phyloP scores from a whole-genome alignment of 2,113 vertebrate species.

The Tenebrosternarchus preto region DNA sequence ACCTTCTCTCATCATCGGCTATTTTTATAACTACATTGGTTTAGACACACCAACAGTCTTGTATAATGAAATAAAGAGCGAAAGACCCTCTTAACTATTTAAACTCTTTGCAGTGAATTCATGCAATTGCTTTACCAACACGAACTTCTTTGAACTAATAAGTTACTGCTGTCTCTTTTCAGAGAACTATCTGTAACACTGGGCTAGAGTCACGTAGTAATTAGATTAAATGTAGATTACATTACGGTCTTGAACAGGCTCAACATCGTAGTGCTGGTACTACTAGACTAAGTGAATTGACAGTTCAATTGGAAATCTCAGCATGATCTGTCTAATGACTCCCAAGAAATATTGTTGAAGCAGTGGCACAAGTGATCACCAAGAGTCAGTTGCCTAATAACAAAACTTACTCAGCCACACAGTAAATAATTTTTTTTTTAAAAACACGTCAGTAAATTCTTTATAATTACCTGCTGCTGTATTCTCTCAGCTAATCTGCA shows the following conservation, averaged over 20 bases:
- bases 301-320: slow-evolving; percentile 56
- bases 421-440: slow-evolving; percentile 54
- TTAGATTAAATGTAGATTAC: slow-evolving; percentile 53
- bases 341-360: slow-evolving; percentile 50
- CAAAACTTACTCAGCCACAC: slow-evolving; percentile 43
- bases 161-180: slow-evolving; percentile 23
- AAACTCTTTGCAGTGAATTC: slow-evolving; percentile 21
- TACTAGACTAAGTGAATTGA: slow-evolving; percentile 48
- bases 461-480: slow-evolving; percentile 53
- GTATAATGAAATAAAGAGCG: slow-evolving; percentile 20
- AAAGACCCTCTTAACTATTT: slow-evolving; percentile 33
- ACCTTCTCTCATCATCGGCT: background rate
- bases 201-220: slow-evolving; percentile 49
- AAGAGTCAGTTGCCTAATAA: slow-evolving; percentile 57
- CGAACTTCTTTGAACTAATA: slow-evolving; percentile 47
- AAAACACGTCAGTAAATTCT: slow-evolving; percentile 47
- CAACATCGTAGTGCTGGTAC: slow-evolving; percentile 41
- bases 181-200: slow-evolving; percentile 42
- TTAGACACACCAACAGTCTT: background rate
- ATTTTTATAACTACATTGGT: background rate
- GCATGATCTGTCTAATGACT: slow-evolving; percentile 51
- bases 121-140: slow-evolving; percentile 27
- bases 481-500: slow-evolving; percentile 55
- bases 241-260: slow-evolving; percentile 47
- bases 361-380: slow-evolving; percentile 52